Conservation (phyloP, 92 coral and sea anemone species). For the Metridium senile region DNA sequence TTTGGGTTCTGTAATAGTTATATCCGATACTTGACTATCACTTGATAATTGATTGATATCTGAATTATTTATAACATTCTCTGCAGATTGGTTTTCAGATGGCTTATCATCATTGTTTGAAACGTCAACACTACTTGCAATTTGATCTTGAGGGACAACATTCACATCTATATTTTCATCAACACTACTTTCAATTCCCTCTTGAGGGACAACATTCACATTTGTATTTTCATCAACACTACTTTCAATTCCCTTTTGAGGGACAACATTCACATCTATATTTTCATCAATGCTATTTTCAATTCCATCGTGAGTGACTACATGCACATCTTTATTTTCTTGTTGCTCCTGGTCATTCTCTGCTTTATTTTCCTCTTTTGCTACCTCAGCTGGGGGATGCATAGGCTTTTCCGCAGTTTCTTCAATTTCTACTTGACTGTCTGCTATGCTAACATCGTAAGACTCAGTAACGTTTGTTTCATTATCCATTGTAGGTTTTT, state of each 20-base stretch:
- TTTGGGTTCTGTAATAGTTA: not conserved
- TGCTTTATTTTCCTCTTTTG: not conserved
- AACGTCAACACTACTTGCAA: not conserved
- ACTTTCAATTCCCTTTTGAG: too few species aligned
- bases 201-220: not conserved
- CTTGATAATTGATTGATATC: not conserved
- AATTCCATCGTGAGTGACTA: too few species aligned
- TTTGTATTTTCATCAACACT: not conserved
- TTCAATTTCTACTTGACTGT: not conserved
- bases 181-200: too few species aligned
- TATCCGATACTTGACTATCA: not conserved
- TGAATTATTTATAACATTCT: not conserved
- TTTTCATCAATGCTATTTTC: too few species aligned
- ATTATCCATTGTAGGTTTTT: not conserved
- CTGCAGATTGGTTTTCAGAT: not conserved
- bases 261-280: not conserved
- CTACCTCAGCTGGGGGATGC: not conserved
- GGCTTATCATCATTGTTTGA: not conserved
- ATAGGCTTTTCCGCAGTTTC: slow-evolving; percentile 1
- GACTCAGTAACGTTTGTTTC: not conserved
- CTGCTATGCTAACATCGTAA: not conserved
- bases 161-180: not conserved
- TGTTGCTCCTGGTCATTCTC: not conserved
- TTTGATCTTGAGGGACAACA: not conserved
- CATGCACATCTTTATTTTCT: not conserved